Conservation (phyloP, 2,797 vertebrate genomes). For the Xiphophorus birchmanni region DNA sequence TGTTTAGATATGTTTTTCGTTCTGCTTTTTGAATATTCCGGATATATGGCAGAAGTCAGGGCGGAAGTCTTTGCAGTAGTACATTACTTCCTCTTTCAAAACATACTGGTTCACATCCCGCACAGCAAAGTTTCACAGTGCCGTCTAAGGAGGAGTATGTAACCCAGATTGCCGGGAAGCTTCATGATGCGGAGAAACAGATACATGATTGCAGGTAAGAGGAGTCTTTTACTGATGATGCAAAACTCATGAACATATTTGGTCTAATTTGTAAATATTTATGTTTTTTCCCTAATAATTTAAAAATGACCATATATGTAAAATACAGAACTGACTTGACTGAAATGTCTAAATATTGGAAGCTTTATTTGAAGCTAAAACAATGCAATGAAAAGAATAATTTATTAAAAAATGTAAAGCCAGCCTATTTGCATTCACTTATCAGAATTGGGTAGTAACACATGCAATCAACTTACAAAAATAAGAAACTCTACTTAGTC, state of each 20-base stretch:
- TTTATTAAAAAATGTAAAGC: background rate
- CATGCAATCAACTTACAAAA: background rate
- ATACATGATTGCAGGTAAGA: constrained; percentile 63
- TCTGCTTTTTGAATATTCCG: background rate
- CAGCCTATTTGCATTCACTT: background rate
- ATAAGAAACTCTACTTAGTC: background rate
- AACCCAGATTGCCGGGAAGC: constrained; percentile 13
- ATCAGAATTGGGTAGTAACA: background rate
- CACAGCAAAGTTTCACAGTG: constrained; percentile 16
- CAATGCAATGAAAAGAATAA: background rate
- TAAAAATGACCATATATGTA: background rate
- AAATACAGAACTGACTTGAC: background rate
- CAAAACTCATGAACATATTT: background rate
- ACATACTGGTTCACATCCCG: background rate
- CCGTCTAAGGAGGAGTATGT: constrained; percentile 24
- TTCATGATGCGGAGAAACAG: constrained; percentile 17
- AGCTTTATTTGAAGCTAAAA: background rate
- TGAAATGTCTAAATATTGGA: background rate
- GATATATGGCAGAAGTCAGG: background rate
- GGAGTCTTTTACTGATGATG: background rate
- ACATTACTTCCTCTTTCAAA: constrained; percentile 51
- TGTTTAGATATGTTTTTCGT: background rate
- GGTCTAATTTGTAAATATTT: background rate
- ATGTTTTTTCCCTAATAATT: background rate
- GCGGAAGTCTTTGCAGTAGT: background rate